phyloP scores from a whole-genome alignment of 2,888 invertebrate species.

The Xestia sexstrigata region DNA sequence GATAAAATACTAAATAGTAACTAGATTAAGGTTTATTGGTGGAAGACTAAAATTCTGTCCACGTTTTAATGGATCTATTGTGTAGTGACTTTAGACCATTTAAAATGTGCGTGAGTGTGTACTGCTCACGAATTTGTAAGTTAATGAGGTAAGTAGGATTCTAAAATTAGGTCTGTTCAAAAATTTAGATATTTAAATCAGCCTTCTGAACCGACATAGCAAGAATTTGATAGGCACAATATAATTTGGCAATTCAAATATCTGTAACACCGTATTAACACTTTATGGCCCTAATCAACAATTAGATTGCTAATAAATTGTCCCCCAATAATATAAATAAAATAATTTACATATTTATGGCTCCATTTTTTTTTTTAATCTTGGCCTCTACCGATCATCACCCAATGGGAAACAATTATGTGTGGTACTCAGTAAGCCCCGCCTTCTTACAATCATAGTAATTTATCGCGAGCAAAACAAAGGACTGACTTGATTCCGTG shows the following conservation, averaged over 20 bases:
- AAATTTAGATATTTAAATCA: constrained; percentile 15
- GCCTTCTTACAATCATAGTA: constrained; percentile 31
- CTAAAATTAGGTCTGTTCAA: constrained; percentile 28
- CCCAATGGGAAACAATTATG: constrained; percentile 24
- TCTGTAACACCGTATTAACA: neutral
- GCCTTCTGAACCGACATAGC: constrained; percentile 2
- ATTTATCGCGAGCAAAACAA: constrained; percentile 49
- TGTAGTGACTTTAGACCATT: constrained; percentile 22
- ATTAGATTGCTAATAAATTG: constrained; percentile 9
- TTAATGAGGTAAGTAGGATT: constrained; percentile 36
- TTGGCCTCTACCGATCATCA: neutral
- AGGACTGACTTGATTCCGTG: constrained; percentile 49
- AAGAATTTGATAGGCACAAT: neutral
- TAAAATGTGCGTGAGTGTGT: constrained; percentile 23
- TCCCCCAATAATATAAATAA: constrained; percentile 6
- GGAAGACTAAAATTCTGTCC: constrained; percentile 25
- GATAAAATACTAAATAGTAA: neutral
- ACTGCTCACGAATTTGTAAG: constrained; percentile 27
- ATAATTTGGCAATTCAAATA: neutral
- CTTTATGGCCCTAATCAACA: constrained; percentile 14
- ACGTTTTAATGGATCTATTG: constrained; percentile 53
- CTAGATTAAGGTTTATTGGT: constrained; percentile 13
- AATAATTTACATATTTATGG: constrained; percentile 12
- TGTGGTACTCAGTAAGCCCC: constrained; percentile 4
- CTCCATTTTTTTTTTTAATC: neutral